Conservation (phyloP, 2,888 invertebrate species). For the Lithophane ornitopus region DNA sequence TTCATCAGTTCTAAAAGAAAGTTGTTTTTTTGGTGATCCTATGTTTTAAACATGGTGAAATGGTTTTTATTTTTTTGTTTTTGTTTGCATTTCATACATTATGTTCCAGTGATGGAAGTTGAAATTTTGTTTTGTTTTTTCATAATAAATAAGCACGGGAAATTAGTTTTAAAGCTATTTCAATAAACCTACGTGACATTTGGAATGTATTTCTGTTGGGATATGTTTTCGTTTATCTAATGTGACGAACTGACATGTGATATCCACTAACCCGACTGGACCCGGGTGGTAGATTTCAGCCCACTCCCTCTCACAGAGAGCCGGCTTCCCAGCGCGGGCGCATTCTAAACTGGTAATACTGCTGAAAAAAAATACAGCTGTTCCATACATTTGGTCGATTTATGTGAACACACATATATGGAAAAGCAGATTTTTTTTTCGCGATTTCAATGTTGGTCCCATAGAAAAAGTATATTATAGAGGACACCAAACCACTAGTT, state of each 20-base stretch:
- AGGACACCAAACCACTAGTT: too few relatives aligned
- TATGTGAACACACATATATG: too few relatives aligned
- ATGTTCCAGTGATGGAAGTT: neutral
- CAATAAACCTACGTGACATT: neutral
- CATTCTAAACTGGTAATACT: neutral
- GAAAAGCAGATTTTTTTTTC: too few relatives aligned
- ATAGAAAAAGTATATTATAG: too few relatives aligned
- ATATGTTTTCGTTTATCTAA: slow-evolving; percentile 2
- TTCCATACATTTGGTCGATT: too few relatives aligned
- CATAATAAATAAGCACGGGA: neutral
- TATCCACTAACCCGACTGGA: neutral
- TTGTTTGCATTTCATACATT: neutral
- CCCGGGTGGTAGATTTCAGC: neutral
- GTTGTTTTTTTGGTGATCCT: neutral
- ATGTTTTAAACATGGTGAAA: neutral
- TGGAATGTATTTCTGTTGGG: neutral
- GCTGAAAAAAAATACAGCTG: too few relatives aligned
- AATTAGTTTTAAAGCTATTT: neutral
- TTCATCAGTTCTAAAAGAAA: neutral
- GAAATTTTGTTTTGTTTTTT: neutral
- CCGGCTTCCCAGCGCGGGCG: too few relatives aligned
- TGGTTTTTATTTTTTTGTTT: too few relatives aligned
- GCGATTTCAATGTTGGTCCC: too few relatives aligned
- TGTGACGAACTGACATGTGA: neutral
- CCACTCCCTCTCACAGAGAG: neutral